Evolutionary conservation across 2,113 vertebrate species (phyloP), one percentile per base, ranked within the genome.

Genomic region (Clarias magur): DNA sequence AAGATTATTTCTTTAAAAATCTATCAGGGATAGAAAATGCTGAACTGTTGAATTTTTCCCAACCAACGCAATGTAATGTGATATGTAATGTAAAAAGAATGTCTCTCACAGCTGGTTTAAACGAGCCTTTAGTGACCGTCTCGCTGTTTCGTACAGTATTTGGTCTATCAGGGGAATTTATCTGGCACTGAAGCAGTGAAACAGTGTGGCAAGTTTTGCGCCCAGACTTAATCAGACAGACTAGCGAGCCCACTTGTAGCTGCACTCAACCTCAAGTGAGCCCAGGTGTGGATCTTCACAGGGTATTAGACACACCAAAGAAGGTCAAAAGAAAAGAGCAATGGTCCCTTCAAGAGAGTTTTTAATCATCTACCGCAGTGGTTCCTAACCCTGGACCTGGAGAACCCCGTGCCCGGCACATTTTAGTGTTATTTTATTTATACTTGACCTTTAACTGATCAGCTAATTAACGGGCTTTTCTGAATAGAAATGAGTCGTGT

Each of bases 261-360:
- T 57, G 76, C 78, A 60, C 27, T 85, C 57, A 57, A 21, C 1
- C 7, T 72, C 15, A 27, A 80, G 85, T 42, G 63, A 67, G 59
- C 73, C 54, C 76, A 70, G 85, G 53, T 59, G 76, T 59, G n/a
- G 65, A 65, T 70, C 78, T 80, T 86, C 48, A 86, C 75, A 57
- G 48, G 76, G 76, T 8, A 34, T 80, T 86, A 57, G 75, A 79
- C 21, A 30, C 73, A 65, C 62, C 78, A 60, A 53, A 56, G 59
- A 59, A 80, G 53, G 63, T 56, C 34, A 19, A 59, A 76, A 80
- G 48, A 21, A 30, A 76, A 76, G 73, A 76, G 70, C 70, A 42
- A 3, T 2, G 38, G 48, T 73, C 23, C 8, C 34, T 72, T 72
- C 17, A 38, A 17, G 16, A 38, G 38, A 72, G 16, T 16, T 72